Evolutionary conservation across 1,140 invertebrate genomes (phyloP), one percentile per base, ranked within the genome.

Genomic region (Saccostrea cuccullata): DNA sequence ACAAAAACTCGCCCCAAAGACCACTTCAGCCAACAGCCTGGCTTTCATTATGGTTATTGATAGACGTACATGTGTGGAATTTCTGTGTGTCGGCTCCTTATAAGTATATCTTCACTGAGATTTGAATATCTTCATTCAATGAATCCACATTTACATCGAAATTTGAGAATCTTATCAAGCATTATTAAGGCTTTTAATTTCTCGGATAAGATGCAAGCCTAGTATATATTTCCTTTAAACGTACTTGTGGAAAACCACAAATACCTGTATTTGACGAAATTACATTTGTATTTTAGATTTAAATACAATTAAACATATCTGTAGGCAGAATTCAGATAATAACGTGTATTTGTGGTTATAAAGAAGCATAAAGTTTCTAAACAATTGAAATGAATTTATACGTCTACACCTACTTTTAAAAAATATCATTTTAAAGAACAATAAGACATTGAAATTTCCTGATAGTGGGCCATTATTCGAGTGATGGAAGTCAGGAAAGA

Each of bases 1-100:
- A 77, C 70, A 77, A 77, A 77, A 77, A 77, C 70, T 77, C 70
- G 70, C 70, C 70, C 58, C 26, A 77, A 77, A 77, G 70, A 77
- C 70, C 70, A 77, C 70, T 77, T 77, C 26, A 36, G 15, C 70
- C 23, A 77, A 30, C 30, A 36, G 23, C 26, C 26, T 17, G 23
- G 23, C 15, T 36, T 15, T 30, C 13, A 1, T 36, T 30, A 9
- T 13, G 30, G 30, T 11, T 36, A 77, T 77, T 77, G 70, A 77
- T 26, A 36, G 70, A 15, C 26, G 26, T 26, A 30, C 11, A 77
- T 13, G 26, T 36, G 70, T 77, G 70, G 15, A 77, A 30, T 77
- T 77, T 77, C 13, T 30, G 70, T 77, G 23, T 15, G 70, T 36
- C 9, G 36, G 26, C 26, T 36, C 26, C 26, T 77, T 30, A 77